Evolutionary conservation across 2,888 invertebrate species (phyloP).

Genomic region (Drosophila maculinotata): DNA sequence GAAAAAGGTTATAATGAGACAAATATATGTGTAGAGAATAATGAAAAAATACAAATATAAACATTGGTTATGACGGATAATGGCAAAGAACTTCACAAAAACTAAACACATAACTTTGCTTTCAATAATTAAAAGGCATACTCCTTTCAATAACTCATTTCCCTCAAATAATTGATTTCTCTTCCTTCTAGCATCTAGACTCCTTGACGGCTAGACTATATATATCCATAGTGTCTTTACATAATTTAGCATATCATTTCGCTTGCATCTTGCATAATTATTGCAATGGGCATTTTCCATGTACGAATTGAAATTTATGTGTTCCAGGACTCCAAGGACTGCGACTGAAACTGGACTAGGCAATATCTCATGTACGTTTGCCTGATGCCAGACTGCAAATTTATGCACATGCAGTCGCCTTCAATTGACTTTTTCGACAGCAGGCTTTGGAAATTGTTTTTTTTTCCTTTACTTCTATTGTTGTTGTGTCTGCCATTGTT

Average conservation of each 20-base stretch:
- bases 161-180: not conserved
- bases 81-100: too few species aligned
- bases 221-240: conserved; percentile 27
- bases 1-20: not conserved
- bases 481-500: conserved; percentile 25
- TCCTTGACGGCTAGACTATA: conserved; percentile 23
- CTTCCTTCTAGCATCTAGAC: not conserved
- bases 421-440: conserved; percentile 51
- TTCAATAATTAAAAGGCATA: too few species aligned
- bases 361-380: conserved; percentile 71
- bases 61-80: too few species aligned
- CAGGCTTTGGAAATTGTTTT: conserved; percentile 37
- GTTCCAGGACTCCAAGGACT: conserved; percentile 3
- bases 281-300: conserved; percentile 42
- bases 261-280: conserved; percentile 33
- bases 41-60: too few species aligned
- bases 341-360: conserved; percentile 31
- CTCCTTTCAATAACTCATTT: too few species aligned
- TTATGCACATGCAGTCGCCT: conserved; percentile 70
- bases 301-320: conserved; percentile 1
- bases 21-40: not conserved
- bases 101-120: too few species aligned
- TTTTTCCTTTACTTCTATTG: conserved; percentile 39
- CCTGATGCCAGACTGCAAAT: conserved; percentile 63
- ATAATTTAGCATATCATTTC: conserved; percentile 41